phyloP scores from a whole-genome alignment of 2,797 vertebrate genomes.

The Anguilla pacifica region DNA sequence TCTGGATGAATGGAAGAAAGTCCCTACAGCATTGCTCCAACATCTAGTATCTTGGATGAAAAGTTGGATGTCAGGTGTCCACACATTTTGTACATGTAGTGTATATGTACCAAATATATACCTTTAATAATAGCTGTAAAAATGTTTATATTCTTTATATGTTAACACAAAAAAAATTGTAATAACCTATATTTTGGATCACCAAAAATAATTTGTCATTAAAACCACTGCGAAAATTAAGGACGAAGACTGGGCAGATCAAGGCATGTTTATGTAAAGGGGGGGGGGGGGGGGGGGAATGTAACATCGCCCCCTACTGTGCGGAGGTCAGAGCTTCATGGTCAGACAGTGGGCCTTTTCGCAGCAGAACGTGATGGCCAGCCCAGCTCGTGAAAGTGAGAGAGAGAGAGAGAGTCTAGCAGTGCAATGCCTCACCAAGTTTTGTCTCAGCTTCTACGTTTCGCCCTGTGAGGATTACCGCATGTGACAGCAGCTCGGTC shows the following conservation, averaged over 20 bases:
- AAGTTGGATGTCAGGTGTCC: too few species aligned
- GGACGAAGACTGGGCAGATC: background rate
- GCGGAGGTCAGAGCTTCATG: background rate
- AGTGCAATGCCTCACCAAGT: background rate
- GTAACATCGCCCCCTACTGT: background rate
- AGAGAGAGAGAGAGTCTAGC: background rate
- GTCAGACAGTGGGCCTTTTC: background rate
- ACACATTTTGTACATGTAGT: too few species aligned
- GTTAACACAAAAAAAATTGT: background rate
- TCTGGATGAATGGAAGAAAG: too few species aligned
- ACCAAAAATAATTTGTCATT: background rate
- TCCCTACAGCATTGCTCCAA: too few species aligned
- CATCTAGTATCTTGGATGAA: too few species aligned
- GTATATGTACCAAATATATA: too few species aligned
- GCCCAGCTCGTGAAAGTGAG: background rate
- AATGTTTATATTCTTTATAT: background rate
- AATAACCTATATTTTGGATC: background rate
- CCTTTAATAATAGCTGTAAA: background rate
- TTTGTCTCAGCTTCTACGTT: background rate
- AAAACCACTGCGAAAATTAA: background rate
- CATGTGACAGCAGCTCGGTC: background rate
- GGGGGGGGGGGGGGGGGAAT: background rate
- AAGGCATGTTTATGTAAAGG: background rate
- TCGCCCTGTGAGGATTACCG: background rate
- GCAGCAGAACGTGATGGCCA: background rate